Conservation (phyloP, 2,888 invertebrate genomes). For the Athetis lepigone region DNA sequence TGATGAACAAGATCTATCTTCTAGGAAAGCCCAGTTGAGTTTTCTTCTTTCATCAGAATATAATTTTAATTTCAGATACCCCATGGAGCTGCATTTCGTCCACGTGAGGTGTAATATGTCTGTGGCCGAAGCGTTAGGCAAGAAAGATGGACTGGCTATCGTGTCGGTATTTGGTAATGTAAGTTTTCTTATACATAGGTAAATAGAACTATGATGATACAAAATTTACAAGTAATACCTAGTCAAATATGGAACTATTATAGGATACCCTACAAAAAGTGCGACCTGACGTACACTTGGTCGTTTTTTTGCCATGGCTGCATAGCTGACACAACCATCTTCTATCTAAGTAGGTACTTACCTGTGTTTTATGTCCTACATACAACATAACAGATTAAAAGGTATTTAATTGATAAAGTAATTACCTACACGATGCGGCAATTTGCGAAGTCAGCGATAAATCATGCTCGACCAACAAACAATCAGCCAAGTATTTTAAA, state of each 20-base stretch:
- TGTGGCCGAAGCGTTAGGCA: slow-evolving; percentile 73
- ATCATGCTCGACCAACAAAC: neutral
- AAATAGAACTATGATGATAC: neutral
- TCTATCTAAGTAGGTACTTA: too few species aligned
- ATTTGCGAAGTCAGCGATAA: slow-evolving; percentile 25
- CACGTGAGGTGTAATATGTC: slow-evolving; percentile 79
- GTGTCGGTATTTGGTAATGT: slow-evolving; percentile 82
- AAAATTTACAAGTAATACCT: too few species aligned
- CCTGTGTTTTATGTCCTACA: too few species aligned
- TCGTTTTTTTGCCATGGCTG: too few species aligned
- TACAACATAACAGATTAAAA: too few species aligned
- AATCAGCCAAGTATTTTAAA: slow-evolving; percentile 7
- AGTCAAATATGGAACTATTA: too few species aligned
- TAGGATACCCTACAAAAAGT: too few species aligned
- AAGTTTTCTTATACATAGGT: slow-evolving; percentile 62
- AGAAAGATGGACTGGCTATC: slow-evolving; percentile 80
- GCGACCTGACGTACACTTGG: too few species aligned
- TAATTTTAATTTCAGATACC: slow-evolving; percentile 69
- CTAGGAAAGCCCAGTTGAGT: too few species aligned
- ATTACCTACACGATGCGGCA: too few species aligned
- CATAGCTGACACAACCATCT: too few species aligned
- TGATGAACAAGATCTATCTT: too few species aligned
- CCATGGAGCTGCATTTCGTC: slow-evolving; percentile 85
- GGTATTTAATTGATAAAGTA: neutral
- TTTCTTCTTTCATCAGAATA: neutral